Conservation (phyloP, 2,113 vertebrate species). For the Hyperopisus bebe region DNA sequence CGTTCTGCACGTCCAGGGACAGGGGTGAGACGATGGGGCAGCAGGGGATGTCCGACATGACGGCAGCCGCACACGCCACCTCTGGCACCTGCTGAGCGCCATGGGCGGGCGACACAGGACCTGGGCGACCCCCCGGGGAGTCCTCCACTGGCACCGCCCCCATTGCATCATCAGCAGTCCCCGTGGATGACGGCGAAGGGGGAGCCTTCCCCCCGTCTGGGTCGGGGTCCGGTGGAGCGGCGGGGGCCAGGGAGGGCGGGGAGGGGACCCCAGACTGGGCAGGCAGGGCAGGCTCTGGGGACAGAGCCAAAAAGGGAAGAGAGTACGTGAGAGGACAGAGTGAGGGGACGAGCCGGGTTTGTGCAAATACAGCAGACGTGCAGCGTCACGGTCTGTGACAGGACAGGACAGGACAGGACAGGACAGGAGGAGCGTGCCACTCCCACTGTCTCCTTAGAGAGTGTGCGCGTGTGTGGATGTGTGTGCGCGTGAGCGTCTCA, state of each 20-base stretch:
- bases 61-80: conserved; percentile 44
- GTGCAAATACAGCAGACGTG: background rate
- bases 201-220: background rate
- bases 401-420: too few species aligned
- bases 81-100: conserved; percentile 41
- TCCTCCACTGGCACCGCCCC: conserved; percentile 40
- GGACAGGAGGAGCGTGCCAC: background rate
- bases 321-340: background rate
- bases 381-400: conserved; percentile 29
- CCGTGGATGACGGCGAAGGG: background rate
- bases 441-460: too few species aligned
- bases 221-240: background rate
- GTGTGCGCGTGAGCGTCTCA: background rate
- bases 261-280: background rate
- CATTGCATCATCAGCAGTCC: background rate
- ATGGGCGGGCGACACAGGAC: conserved; percentile 45
- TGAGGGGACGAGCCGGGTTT: conserved; percentile 25
- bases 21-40: conserved; percentile 60
- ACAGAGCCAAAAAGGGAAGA: background rate
- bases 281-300: background rate
- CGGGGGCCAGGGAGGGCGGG: background rate
- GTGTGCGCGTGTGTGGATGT: background rate
- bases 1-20: conserved; percentile 49
- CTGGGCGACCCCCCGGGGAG: conserved; percentile 20
- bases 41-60: conserved; percentile 57